phyloP scores from a whole-genome alignment of 2,888 invertebrate genomes.

The Lingula anatina region DNA sequence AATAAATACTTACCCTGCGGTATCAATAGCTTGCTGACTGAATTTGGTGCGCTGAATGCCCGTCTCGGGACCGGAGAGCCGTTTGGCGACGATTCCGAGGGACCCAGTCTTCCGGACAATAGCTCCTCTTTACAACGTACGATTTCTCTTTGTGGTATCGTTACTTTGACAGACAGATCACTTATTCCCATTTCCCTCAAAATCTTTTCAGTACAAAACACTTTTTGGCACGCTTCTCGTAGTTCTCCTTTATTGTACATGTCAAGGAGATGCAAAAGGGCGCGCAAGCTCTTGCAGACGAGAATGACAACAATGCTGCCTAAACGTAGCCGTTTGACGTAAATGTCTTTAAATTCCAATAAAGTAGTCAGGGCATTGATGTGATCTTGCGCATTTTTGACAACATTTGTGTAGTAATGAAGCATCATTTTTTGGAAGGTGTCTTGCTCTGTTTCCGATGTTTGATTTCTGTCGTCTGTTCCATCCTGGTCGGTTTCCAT shows the following conservation, averaged over 20 bases:
- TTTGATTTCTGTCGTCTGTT: neutral
- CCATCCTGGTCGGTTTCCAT: too few species aligned
- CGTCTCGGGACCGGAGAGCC: too few species aligned
- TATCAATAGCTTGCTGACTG: too few species aligned
- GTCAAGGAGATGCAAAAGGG: slow-evolving; percentile 20
- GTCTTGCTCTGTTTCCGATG: slow-evolving; percentile 2
- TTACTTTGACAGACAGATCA: slow-evolving; percentile 15
- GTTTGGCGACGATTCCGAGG: neutral
- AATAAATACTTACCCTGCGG: too few species aligned
- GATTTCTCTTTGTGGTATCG: slow-evolving; percentile 13
- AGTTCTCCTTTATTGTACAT: slow-evolving; percentile 17
- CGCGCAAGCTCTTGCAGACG: slow-evolving; percentile 17
- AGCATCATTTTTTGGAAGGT: slow-evolving; percentile 17
- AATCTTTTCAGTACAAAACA: slow-evolving; percentile 14
- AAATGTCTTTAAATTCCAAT: slow-evolving; percentile 8
- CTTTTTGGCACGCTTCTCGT: slow-evolving; percentile 15
- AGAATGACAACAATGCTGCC: slow-evolving; percentile 9
- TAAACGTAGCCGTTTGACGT: slow-evolving; percentile 7
- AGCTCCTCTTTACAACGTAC: slow-evolving; percentile 19
- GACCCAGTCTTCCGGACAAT: slow-evolving; percentile 12
- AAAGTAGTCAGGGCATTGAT: slow-evolving; percentile 15
- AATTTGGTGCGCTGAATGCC: too few species aligned
- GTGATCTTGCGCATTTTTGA: slow-evolving; percentile 15
- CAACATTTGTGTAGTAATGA: slow-evolving; percentile 17
- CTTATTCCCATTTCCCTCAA: slow-evolving; percentile 12